Base-by-base conservation (phyloP, 2,797 vertebrate genomes). In the Hemitrygon akajei region DNA sequence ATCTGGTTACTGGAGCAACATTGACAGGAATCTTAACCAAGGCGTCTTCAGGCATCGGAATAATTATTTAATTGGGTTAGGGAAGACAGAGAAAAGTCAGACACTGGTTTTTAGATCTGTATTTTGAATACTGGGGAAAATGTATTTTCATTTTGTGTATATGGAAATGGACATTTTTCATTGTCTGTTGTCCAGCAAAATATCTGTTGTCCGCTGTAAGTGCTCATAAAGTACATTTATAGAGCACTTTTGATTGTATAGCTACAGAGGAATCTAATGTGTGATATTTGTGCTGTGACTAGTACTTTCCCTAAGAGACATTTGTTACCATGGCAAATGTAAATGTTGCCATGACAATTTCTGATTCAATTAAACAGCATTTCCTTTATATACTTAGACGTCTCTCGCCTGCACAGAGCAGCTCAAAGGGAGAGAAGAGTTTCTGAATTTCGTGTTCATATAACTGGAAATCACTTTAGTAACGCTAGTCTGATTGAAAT, bases 301-400 rank as follows among this genome's bases (percentile, higher is more conserved):
- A 56, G 27, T 47, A 75, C 22, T 93, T 91, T 58, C 5, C 91
- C 37, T 93, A 14, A 25, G 69, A 56, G 40, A 73, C 37, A 58
- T 56, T 66, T 75, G 37, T 69, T 73, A 92, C 22, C 89, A 92
- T 73, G n/a, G 12, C 40, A 92, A 93, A 71, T 91, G 73, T 7
- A 9, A 91, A 16, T 14, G 71, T 93, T 76, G 71, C 73, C 71
- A 76, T 93, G 91, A 58, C 91, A 93, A 76, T 75, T 93, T 93
- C 40, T 75, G 25, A 92, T 92, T 92, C 91, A 75, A 22, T 92
- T 75, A 75, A 71, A 37, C 34, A 92, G 10, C 66, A 34, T 27
- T 27, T 92, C 20, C 89, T 92, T 75, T 47, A 22, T 12, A 73
- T 30, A 75, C 10, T 40, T 47, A 47, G 47, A 47, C 69, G 27